A percentile compares a stretch with the other conserved stretches of the same genome.
Conservation (phyloP, 2,888 invertebrate species). For the Apamea monoglypha region DNA sequence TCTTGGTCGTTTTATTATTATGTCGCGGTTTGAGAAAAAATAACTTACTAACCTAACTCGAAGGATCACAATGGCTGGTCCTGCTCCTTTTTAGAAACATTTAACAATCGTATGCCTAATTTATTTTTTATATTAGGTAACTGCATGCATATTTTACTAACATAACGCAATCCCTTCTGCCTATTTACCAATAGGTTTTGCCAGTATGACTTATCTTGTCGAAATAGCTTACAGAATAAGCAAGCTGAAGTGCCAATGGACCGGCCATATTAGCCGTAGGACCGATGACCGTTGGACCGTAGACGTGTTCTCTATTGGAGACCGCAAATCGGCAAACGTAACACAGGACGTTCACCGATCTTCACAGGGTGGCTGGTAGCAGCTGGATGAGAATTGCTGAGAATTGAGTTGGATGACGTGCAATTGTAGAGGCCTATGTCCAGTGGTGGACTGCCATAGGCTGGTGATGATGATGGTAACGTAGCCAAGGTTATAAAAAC, state of each 20-base stretch:
- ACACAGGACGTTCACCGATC: background rate
- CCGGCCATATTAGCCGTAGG: background rate
- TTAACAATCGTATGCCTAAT: background rate
- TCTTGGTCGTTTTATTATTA: background rate
- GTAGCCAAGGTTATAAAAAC: background rate
- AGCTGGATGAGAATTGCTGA: background rate
- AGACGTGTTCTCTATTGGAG: background rate
- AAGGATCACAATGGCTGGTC: background rate
- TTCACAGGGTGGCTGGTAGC: background rate
- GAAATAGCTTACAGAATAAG: background rate
- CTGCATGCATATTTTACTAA: background rate
- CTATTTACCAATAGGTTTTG: background rate
- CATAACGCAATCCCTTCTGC: background rate
- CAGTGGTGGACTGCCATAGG: background rate
- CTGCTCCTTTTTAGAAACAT: background rate
- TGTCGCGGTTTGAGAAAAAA: background rate
- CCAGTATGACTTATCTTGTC: background rate
- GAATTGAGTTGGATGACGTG: background rate
- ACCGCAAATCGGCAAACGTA: background rate
- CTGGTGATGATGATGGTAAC: background rate
- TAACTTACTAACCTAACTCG: background rate
- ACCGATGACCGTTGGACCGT: background rate
- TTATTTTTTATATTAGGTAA: background rate
- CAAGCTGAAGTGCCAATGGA: background rate
- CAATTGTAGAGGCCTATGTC: background rate